Evolutionary conservation across 2,113 vertebrate species (phyloP).

Genomic region (Aphyosemion australe): DNA sequence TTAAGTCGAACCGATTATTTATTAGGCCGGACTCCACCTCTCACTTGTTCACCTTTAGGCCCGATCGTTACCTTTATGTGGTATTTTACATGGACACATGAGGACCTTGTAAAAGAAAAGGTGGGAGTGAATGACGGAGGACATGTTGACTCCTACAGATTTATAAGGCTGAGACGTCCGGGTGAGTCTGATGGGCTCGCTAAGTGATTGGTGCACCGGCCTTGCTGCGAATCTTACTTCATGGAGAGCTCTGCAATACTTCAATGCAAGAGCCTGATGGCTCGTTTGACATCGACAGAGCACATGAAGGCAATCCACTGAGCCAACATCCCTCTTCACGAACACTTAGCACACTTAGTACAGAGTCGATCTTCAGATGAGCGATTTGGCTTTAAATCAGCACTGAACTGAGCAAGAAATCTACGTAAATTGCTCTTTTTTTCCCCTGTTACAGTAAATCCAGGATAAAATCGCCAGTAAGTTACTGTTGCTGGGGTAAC

Average conservation of each 20-base stretch:
- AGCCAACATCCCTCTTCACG: conserved; percentile 48
- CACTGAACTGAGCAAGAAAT: conserved; percentile 9
- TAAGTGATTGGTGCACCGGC: conserved; percentile 61
- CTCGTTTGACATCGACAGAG: conserved; percentile 57
- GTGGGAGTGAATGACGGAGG: conserved; percentile 29
- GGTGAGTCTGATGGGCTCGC: conserved; percentile 46
- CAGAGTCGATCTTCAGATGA: conserved; percentile 42
- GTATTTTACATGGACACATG: not conserved
- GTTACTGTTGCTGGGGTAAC: conserved; percentile 32
- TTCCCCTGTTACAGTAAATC: not conserved
- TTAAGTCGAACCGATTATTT: not conserved
- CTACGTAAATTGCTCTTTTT: not conserved
- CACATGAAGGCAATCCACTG: conserved; percentile 32
- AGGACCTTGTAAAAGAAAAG: conserved; percentile 17
- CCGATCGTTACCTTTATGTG: not conserved
- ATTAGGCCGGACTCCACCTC: not conserved
- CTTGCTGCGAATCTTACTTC: conserved; percentile 42
- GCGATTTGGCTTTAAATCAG: conserved; percentile 39
- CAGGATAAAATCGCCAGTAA: conserved; percentile 5
- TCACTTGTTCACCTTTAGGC: not conserved
- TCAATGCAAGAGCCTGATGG: conserved; percentile 50
- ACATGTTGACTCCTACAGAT: conserved; percentile 29
- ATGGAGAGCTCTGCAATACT: conserved; percentile 45
- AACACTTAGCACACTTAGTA: conserved; percentile 47
- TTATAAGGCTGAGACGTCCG: conserved; percentile 45